Evolutionary conservation across 1,140 invertebrate species (phyloP).

Genomic region (Drosophila mojavensis): DNA sequence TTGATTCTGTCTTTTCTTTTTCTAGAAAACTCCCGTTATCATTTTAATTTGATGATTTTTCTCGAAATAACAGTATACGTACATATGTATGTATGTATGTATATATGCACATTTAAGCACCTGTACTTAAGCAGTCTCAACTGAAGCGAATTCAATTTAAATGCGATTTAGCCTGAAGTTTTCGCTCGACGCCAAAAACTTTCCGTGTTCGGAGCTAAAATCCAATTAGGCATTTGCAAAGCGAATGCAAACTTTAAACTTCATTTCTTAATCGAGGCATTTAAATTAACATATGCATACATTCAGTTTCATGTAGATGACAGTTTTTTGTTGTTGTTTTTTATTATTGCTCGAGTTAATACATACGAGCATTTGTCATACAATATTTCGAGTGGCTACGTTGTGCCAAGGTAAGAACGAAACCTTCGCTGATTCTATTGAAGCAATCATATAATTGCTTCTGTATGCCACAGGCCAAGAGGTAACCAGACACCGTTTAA

Average conservation of each 20-base stretch:
- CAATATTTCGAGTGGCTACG: neutral
- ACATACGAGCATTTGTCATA: neutral
- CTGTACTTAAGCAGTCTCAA: neutral
- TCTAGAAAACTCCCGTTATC: no score
- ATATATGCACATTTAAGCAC: no score
- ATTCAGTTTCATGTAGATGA: neutral
- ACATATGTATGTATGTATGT: no score
- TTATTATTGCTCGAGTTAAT: neutral
- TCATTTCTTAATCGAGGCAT: neutral
- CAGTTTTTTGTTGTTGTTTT: neutral
- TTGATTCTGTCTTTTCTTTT: no score
- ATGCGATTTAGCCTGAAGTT: neutral
- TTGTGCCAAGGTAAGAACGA: slow-evolving; percentile 27
- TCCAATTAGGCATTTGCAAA: slow-evolving; percentile 5
- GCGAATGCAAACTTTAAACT: slow-evolving; percentile 1
- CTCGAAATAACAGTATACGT: no score
- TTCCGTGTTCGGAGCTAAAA: slow-evolving; percentile 2
- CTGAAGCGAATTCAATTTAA: neutral
- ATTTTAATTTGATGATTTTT: no score
- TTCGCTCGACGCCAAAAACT: neutral
- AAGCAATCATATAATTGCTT: neutral
- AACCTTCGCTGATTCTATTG: slow-evolving; percentile 28
- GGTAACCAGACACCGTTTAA: slow-evolving; percentile 31
- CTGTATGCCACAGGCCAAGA: slow-evolving; percentile 25
- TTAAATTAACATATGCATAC: neutral